phyloP scores from a whole-genome alignment of 2,888 invertebrate species.

The Stegophylla sp. region DNA sequence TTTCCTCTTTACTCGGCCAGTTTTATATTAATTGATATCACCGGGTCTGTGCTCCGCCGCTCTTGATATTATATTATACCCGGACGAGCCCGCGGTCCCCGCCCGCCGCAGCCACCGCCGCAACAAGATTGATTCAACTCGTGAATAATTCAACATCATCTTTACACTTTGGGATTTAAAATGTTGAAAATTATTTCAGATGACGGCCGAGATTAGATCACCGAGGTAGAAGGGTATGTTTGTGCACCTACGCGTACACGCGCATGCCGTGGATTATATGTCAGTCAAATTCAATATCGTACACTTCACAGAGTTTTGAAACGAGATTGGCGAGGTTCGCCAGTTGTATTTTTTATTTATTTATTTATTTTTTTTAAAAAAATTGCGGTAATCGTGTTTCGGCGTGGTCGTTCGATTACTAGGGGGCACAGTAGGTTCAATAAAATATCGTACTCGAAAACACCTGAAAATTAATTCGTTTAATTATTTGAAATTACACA shows the following conservation, averaged over 20 bases:
- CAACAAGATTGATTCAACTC: constrained; percentile 48
- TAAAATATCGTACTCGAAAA: not conserved
- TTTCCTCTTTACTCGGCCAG: constrained; percentile 41
- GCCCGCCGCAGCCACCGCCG: not conserved
- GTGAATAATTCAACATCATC: constrained; percentile 56
- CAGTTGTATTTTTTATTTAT: too few species aligned
- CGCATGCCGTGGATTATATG: constrained; percentile 38
- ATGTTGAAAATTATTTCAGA: constrained; percentile 43
- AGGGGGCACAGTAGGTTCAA: too few species aligned
- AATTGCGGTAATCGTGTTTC: constrained; percentile 1
- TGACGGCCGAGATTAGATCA: constrained; percentile 37
- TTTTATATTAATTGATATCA: constrained; percentile 58
- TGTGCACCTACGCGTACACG: not conserved
- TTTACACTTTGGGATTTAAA: constrained; percentile 36
- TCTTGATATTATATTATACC: too few species aligned
- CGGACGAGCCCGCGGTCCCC: too few species aligned
- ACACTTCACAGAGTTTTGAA: constrained; percentile 1
- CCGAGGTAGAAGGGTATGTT: constrained; percentile 14
- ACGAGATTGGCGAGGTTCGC: not conserved
- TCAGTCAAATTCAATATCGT: constrained; percentile 38
- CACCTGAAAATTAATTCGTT: too few species aligned
- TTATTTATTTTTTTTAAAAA: not conserved
- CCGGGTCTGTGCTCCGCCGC: constrained; percentile 15
- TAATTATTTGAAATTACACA: too few species aligned
- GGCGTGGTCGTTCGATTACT: not conserved